A percentile compares a stretch with the other conserved stretches of the same genome.
phyloP scores from a whole-genome alignment of 37 sponge, comb jelly and placozoan genomes.

The Dysidea cf. avara region DNA sequence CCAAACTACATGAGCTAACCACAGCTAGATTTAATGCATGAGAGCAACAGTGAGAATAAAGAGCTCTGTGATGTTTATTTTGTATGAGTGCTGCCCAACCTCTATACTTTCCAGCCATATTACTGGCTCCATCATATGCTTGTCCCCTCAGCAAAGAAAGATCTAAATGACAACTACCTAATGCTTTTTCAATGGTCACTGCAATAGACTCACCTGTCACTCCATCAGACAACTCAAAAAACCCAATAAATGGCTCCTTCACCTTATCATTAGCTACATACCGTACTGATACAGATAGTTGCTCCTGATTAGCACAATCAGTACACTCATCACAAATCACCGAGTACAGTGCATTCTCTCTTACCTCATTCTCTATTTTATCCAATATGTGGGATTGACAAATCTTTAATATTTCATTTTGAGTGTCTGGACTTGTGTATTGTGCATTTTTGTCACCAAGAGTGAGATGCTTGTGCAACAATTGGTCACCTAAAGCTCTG shows the following conservation, averaged over 20 bases:
- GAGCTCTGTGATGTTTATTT: slow-evolving; percentile 24
- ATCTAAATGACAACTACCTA: too few relatives aligned
- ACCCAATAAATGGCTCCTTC: slow-evolving; percentile 13
- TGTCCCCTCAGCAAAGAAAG: too few relatives aligned
- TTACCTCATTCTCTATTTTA: too few relatives aligned
- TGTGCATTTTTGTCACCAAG: neutral
- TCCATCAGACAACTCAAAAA: slow-evolving; percentile 20
- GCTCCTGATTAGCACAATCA: slow-evolving; percentile 12
- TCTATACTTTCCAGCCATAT: slow-evolving; percentile 46
- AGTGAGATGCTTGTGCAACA: too few relatives aligned
- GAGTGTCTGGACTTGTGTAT: slow-evolving; percentile 14
- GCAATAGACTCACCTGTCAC: slow-evolving; percentile 46
- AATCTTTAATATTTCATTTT: slow-evolving; percentile 3
- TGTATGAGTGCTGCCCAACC: slow-evolving; percentile 29
- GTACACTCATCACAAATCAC: slow-evolving; percentile 14
- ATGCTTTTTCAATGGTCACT: slow-evolving; percentile 10
- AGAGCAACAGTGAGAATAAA: slow-evolving; percentile 53
- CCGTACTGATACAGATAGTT: slow-evolving; percentile 10
- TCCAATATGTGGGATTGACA: slow-evolving; percentile 2
- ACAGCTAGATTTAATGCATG: too few relatives aligned
- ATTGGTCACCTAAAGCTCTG: slow-evolving; percentile 12
- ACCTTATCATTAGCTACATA: slow-evolving; percentile 19
- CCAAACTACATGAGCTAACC: too few relatives aligned
- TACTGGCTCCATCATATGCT: too few relatives aligned
- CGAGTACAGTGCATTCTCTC: neutral